phyloP scores from a whole-genome alignment of 2,888 invertebrate species.

The Pecten maximus region DNA sequence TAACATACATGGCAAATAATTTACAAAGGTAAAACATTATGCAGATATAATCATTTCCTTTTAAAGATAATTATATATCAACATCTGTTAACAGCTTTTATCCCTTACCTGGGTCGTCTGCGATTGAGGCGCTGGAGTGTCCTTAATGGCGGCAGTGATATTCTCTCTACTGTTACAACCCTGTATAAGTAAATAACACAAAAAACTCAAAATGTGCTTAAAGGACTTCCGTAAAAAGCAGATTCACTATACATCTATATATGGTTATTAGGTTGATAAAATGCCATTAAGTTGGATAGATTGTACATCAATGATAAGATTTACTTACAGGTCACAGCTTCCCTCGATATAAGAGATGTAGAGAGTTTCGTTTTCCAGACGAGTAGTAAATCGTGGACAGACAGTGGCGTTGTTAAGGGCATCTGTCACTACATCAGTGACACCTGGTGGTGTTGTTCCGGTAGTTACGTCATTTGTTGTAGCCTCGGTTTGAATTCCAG shows the following conservation, averaged over 20 bases:
- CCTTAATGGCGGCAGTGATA: not conserved
- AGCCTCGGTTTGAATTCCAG: not conserved
- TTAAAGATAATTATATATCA: too few relatives aligned
- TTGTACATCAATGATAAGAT: too few relatives aligned
- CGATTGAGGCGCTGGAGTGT: not conserved
- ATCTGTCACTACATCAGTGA: not conserved
- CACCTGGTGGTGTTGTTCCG: not conserved
- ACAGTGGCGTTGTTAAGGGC: not conserved
- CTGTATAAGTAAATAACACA: not conserved
- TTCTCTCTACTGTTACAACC: not conserved
- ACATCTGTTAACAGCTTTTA: too few relatives aligned
- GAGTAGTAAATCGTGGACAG: not conserved
- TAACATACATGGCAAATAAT: too few relatives aligned
- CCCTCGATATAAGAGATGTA: not conserved
- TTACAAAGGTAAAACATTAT: too few relatives aligned
- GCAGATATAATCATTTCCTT: too few relatives aligned
- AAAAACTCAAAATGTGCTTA: too few relatives aligned
- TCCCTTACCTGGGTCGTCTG: not conserved
- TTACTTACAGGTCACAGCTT: not conserved
- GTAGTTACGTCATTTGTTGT: not conserved
- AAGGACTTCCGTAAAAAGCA: too few relatives aligned
- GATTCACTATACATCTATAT: too few relatives aligned
- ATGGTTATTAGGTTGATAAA: too few relatives aligned
- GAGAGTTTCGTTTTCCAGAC: not conserved
- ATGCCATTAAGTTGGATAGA: too few relatives aligned